Base-by-base conservation (phyloP, 35 echinoderm and acorn worm species). In the Heliocidaris erythrogramma region DNA sequence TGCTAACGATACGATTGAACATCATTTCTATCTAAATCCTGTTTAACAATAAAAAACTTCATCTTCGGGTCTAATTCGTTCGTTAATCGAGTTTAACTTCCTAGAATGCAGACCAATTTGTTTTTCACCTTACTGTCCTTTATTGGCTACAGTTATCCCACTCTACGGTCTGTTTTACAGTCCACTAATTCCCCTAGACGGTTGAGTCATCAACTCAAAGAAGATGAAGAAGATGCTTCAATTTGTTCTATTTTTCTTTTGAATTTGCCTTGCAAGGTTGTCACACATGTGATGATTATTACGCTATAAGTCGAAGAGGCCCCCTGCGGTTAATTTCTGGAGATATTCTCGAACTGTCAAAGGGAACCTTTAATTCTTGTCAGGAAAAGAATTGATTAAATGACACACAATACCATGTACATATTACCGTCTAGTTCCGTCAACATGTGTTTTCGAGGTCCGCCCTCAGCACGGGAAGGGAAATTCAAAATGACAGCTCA, bases 381-480 rank as follows among this genome's bases (percentile, higher is more conserved):
- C 87, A 89, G 87, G 87, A 89, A 89, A 89, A 89, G 87, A 48
- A 89, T 89, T 47, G 31, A 89, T 89, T 89, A 89, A 89, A 48
- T 89, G 87, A 89, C 87, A 89, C 87, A 89, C 87, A 89, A 89
- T 47, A 48, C 87, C 87, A 89, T 89, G 87, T 89, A 89, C 87
- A 89, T 89, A 89, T 48, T 89, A 89, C 87, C 31, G 32, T 89
- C 32, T 2, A 89, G 87, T 89, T 89, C 87, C 87, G 87, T 27
- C 31, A 89, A 89, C 87, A 89, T 48, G 87, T 89, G 87, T 89
- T 89, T 89, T 89, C 87, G 32, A 48, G 29, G 47, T 89, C 87
- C 87, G 87, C 87, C 47, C 87, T 32, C 87, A 89, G 18, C 14
- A 6, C 31, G 31, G 16, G 87, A 48, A 30, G 32, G 87, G 87